phyloP scores from a whole-genome alignment of 2,113 vertebrate genomes.

The Leucopsar rothschildi region DNA sequence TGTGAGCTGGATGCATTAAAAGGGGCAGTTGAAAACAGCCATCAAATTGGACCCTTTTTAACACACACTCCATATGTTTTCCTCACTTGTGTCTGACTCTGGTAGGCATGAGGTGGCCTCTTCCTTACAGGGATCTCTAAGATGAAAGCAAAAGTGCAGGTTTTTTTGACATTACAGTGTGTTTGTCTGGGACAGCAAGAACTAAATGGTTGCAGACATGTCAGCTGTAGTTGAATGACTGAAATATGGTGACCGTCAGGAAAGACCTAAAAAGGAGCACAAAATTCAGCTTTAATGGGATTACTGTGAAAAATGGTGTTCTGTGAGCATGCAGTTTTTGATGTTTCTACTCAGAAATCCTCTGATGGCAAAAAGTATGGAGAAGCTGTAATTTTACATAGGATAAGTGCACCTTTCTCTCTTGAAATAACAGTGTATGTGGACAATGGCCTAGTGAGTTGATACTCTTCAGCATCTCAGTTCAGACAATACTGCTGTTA shows the following conservation, averaged over 20 bases:
- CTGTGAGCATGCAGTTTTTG: background rate
- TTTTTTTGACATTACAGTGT: background rate
- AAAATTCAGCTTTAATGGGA: background rate
- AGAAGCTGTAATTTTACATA: background rate
- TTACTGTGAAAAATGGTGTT: background rate
- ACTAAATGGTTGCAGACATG: background rate
- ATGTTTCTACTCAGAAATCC: background rate
- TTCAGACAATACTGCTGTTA: background rate
- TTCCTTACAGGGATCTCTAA: background rate
- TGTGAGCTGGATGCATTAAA: background rate
- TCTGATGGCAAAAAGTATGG: background rate
- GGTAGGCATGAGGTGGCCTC: background rate
- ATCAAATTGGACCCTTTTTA: background rate
- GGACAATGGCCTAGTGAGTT: background rate
- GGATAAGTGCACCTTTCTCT: background rate
- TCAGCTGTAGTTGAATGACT: background rate
- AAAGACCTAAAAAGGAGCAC: background rate
- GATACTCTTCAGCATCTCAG: background rate
- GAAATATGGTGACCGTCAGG: background rate
- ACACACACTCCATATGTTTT: background rate
- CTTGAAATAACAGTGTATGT: background rate
- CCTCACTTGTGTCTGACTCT: rapidly evolving
- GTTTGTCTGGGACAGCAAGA: background rate
- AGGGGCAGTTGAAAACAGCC: background rate
- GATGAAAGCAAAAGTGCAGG: background rate